Percentiles rank a stretch among this genome's conserved stretches.
Evolutionary conservation across 2,888 invertebrate species (phyloP).

Genomic region (Teleogryllus oceanicus): DNA sequence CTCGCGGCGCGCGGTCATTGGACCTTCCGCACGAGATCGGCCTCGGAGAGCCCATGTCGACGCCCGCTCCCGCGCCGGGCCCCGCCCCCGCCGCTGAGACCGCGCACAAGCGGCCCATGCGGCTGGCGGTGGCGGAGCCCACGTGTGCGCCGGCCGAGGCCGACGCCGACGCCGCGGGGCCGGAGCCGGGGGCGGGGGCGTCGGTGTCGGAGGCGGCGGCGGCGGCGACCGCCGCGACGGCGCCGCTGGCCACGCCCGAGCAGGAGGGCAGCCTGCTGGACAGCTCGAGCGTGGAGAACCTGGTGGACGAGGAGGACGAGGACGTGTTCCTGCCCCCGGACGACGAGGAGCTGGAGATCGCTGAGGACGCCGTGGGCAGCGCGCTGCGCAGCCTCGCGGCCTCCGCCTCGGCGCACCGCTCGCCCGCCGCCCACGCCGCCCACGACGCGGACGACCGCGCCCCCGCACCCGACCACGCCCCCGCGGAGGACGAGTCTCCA

Average conservation of each 20-base stretch:
- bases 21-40: background rate
- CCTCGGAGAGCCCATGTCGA: background rate
- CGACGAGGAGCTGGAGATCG: conserved; percentile 19
- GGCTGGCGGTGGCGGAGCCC: background rate
- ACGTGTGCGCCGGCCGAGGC: conserved; percentile 55
- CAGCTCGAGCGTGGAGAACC: conserved; percentile 53
- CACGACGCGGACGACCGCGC: background rate
- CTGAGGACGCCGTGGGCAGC: background rate
- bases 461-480: background rate
- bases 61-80: background rate
- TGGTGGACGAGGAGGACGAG: conserved; percentile 42
- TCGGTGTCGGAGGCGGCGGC: conserved; percentile 42
- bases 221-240: conserved; percentile 40
- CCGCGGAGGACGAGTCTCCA: too few relatives aligned
- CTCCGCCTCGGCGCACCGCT: background rate
- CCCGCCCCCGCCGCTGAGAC: background rate
- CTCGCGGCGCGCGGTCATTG: background rate
- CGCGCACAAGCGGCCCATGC: background rate
- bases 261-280: conserved; percentile 59
- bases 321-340: conserved; percentile 32
- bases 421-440: too few relatives aligned
- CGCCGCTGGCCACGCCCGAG: conserved; percentile 61
- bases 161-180: background rate
- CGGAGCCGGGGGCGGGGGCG: conserved; percentile 52
- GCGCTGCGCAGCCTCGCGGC: background rate